Conservation (phyloP, 2,797 vertebrate species). For the Threskiornis aethiopicus region DNA sequence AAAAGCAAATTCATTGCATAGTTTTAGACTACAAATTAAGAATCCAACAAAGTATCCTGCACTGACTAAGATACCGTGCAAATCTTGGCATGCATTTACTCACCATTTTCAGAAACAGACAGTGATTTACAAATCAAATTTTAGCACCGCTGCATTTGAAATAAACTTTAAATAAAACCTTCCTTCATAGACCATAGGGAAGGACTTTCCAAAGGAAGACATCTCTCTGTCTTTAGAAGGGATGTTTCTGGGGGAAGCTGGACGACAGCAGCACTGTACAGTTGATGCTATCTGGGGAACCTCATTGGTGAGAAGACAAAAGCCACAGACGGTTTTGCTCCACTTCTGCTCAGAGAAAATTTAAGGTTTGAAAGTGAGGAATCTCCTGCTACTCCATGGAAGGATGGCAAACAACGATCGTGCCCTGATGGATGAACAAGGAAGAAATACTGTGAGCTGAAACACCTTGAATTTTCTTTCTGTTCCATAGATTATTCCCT, state of each 20-base stretch:
- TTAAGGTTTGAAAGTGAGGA: neutral
- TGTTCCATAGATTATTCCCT: neutral
- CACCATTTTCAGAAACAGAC: neutral
- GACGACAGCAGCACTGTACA: neutral
- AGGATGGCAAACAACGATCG: neutral
- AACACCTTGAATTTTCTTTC: neutral
- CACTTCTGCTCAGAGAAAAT: neutral
- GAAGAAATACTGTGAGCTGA: neutral
- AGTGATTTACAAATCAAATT: neutral
- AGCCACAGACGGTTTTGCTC: neutral
- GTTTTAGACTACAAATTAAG: neutral
- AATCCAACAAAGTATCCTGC: neutral
- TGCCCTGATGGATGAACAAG: neutral
- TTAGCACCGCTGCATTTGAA: neutral
- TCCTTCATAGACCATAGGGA: neutral
- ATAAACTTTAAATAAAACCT: neutral
- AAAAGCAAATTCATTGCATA: neutral
- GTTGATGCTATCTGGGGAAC: neutral
- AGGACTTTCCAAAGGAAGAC: neutral
- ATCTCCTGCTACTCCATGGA: neutral
- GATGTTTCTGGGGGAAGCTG: neutral
- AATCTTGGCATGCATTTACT: neutral
- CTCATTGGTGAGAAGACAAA: neutral
- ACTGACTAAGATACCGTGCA: neutral
- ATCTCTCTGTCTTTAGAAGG: neutral